These are phyloP conservation scores for Morbakka virulenta DNA, from an alignment of 30 jellyfish, hydroid and myxozoan species.

Conservation along the genomic window DNA sequence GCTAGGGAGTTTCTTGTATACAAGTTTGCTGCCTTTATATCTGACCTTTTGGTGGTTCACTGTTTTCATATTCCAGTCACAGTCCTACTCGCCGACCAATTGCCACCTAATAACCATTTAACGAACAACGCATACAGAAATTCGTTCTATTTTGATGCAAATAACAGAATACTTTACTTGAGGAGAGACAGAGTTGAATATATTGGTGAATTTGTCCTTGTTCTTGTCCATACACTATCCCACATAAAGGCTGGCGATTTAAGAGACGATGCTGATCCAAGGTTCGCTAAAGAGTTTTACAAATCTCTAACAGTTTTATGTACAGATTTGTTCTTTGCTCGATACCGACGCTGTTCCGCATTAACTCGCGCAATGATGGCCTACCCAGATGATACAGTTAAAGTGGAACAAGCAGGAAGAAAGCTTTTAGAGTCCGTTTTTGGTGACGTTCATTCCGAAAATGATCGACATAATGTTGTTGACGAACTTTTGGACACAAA, in stretches of 20 bases:
- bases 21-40: slow-evolving; percentile 78
- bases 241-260: slow-evolving; percentile 83
- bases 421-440: slow-evolving; percentile 73
- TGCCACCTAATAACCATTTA: slow-evolving; percentile 75
- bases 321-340: slow-evolving; percentile 82
- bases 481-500: slow-evolving; percentile 79
- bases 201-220: slow-evolving; percentile 92
- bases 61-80: slow-evolving; percentile 84
- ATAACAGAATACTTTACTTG: slow-evolving; percentile 76
- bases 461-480: slow-evolving; percentile 79
- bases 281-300: slow-evolving; percentile 84
- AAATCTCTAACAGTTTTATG: slow-evolving; percentile 85
- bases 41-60: slow-evolving; percentile 85
- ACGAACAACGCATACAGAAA: slow-evolving; percentile 78
- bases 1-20: slow-evolving; percentile 94
- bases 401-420: slow-evolving; percentile 71
- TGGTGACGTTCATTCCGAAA: slow-evolving; percentile 85
- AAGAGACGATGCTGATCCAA: slow-evolving; percentile 82
- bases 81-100: slow-evolving; percentile 85
- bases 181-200: slow-evolving; percentile 78
- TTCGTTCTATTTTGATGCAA: slow-evolving; percentile 87
- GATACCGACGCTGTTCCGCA: slow-evolving; percentile 85
- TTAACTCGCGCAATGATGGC: slow-evolving; percentile 67
- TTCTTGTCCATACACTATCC: slow-evolving; percentile 81
- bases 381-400: slow-evolving; percentile 55